Percentiles rank a stretch among this genome's conserved stretches.
phyloP scores from a whole-genome alignment of 2,888 invertebrate genomes.

The Sceliomorpha sp. region DNA sequence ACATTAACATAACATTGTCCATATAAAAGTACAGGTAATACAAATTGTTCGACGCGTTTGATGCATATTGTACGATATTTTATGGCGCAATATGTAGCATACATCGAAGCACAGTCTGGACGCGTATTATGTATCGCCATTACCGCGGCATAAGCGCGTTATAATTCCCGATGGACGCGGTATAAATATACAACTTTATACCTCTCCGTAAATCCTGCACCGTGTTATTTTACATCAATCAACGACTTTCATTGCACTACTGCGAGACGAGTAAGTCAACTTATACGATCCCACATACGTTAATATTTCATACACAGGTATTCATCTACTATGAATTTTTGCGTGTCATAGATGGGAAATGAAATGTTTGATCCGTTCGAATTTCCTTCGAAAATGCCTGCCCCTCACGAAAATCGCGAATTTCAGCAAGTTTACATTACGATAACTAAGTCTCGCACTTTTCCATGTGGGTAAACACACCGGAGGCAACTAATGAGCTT shows the following conservation, averaged over 20 bases:
- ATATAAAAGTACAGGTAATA: too few species aligned
- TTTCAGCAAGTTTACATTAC: too few species aligned
- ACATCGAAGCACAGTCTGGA: conserved; percentile 9
- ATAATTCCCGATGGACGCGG: conserved; percentile 29
- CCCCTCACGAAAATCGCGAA: too few species aligned
- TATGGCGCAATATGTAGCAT: conserved; percentile 15
- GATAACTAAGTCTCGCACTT: too few species aligned
- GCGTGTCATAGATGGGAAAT: too few species aligned
- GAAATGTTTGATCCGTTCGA: background rate
- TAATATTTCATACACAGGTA: background rate
- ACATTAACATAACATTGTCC: too few species aligned
- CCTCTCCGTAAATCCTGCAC: conserved; percentile 46
- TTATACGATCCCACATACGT: too few species aligned
- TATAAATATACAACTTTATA: conserved; percentile 54
- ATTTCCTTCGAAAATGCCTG: background rate
- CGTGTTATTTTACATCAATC: conserved; percentile 52
- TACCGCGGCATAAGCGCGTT: conserved; percentile 27
- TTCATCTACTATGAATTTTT: background rate
- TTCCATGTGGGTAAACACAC: too few species aligned
- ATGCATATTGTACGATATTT: conserved; percentile 23
- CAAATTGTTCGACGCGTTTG: background rate
- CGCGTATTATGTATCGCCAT: conserved; percentile 19
- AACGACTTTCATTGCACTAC: conserved; percentile 18
- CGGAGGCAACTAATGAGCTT: too few species aligned
- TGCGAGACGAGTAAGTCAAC: conserved; percentile 1